Percentiles rank a stretch among this genome's conserved stretches.
phyloP scores from a whole-genome alignment of 2,113 vertebrate species.

The Pelvicachromis taeniatus region DNA sequence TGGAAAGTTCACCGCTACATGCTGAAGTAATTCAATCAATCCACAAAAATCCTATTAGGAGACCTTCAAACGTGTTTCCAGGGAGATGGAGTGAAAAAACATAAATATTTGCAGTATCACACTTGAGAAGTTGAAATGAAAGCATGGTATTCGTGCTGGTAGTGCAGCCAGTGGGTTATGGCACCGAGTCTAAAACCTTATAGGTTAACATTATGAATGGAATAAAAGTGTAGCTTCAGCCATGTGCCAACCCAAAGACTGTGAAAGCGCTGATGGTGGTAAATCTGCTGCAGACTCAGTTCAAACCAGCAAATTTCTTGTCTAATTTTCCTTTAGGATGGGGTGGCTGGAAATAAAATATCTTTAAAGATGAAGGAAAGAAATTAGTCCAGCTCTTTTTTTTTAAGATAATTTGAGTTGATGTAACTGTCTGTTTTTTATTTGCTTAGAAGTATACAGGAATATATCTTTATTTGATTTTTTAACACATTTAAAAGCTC shows the following conservation, averaged over 20 bases:
- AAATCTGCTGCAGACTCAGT: neutral
- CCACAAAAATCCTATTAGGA: constrained; percentile 51
- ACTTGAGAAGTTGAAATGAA: constrained; percentile 56
- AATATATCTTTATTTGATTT: too few species aligned
- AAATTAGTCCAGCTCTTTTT: neutral
- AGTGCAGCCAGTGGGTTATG: constrained; percentile 5
- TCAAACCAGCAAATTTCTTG: neutral
- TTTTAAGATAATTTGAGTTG: neutral
- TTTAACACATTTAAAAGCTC: neutral
- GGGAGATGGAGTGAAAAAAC: constrained; percentile 47
- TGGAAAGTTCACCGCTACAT: constrained; percentile 55
- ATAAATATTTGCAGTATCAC: constrained; percentile 64
- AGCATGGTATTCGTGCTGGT: constrained; percentile 41
- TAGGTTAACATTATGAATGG: constrained; percentile 47
- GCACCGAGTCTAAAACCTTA: constrained; percentile 30
- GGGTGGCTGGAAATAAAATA: neutral
- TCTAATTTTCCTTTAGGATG: neutral
- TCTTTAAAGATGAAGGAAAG: neutral
- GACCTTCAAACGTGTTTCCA: constrained; percentile 55
- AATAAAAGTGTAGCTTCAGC: constrained; percentile 47
- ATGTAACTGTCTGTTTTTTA: neutral
- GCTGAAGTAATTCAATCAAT: constrained; percentile 54
- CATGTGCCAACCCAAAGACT: constrained; percentile 3
- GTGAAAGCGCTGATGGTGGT: constrained; percentile 29
- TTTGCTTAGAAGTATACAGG: neutral